Percentiles rank a stretch among this genome's conserved stretches.
Conservation (phyloP, 2,797 vertebrate species). For the Crenichthys baileyi region DNA sequence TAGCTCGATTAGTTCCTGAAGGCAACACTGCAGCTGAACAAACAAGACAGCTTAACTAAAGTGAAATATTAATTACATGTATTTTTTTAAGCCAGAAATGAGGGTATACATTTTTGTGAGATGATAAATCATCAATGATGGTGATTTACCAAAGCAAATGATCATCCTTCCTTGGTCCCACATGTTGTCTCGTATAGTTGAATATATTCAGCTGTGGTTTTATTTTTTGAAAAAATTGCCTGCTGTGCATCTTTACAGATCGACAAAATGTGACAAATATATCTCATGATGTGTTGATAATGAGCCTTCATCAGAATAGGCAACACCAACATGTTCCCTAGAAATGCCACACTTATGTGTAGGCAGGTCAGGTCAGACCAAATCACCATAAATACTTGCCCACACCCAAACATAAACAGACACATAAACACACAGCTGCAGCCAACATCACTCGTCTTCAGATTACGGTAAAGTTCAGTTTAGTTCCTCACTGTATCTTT, state of each 20-base stretch:
- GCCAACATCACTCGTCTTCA: conserved; percentile 19
- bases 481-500: neutral
- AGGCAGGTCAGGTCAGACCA: conserved; percentile 35
- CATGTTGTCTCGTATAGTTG: neutral
- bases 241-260: neutral
- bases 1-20: neutral
- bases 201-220: neutral
- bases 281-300: conserved; percentile 19
- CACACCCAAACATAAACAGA: conserved; percentile 9
- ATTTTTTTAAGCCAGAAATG: neutral
- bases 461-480: conserved; percentile 13
- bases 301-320: conserved; percentile 20
- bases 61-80: neutral
- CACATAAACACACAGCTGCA: conserved; percentile 16
- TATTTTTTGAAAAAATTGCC: neutral
- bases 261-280: neutral
- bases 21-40: neutral
- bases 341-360: conserved; percentile 59
- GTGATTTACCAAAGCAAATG: neutral
- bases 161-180: neutral
- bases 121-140: neutral
- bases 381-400: neutral
- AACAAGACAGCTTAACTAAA: neutral
- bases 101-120: neutral
- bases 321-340: conserved; percentile 20